Conservation (phyloP, 2,888 invertebrate species). For the Leuctra nigra region DNA sequence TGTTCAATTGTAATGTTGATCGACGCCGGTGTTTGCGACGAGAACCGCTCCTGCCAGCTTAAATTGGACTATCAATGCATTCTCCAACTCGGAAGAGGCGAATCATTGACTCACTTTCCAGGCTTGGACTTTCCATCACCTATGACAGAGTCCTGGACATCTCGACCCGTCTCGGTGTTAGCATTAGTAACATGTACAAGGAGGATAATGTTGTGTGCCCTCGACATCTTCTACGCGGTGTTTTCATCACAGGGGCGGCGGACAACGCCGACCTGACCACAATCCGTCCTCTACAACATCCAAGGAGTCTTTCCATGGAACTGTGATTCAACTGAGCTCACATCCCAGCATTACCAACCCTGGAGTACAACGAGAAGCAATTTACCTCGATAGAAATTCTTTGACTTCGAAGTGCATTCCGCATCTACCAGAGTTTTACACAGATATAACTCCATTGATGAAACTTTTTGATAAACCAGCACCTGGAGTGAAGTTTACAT, state of each 20-base stretch:
- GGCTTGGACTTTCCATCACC: not conserved
- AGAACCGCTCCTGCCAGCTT: not conserved
- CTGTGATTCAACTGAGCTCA: not conserved
- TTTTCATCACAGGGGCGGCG: not conserved
- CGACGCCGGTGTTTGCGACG: not conserved
- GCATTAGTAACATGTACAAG: not conserved
- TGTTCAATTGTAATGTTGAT: not conserved
- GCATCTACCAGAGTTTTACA: not conserved
- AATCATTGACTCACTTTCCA: not conserved
- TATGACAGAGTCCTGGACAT: not conserved
- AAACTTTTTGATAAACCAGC: not conserved
- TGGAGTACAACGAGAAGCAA: not conserved
- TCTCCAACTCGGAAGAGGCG: not conserved
- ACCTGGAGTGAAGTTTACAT: not conserved
- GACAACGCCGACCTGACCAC: constrained; percentile 6
- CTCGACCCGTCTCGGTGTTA: not conserved
- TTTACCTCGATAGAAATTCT: not conserved
- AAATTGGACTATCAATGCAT: not conserved
- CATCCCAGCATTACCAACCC: not conserved
- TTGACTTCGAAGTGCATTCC: not conserved
- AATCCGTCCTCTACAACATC: constrained; percentile 8
- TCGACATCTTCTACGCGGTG: not conserved
- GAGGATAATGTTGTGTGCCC: not conserved
- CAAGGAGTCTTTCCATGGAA: constrained; percentile 7
- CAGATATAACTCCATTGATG: not conserved